phyloP scores from a whole-genome alignment of 1,140 invertebrate genomes.

The Hypsibius dujardini region DNA sequence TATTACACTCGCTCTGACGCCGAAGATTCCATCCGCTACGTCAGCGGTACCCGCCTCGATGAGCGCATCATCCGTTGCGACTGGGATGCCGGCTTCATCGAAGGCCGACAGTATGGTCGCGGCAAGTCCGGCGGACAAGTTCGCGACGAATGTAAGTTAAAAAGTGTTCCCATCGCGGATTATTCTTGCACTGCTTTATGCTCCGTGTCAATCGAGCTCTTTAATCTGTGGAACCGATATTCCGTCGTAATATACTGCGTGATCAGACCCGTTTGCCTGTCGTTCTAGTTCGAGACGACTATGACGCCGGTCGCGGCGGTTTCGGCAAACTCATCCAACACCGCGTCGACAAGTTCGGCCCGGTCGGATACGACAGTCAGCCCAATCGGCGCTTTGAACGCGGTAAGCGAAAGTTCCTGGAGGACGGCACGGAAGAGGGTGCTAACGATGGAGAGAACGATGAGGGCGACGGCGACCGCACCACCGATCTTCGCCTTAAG shows the following conservation, averaged over 20 bases:
- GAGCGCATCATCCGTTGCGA: conserved; percentile 91
- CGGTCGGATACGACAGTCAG: neutral
- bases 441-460: neutral
- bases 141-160: conserved; percentile 93
- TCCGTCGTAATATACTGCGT: no score
- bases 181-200: no score
- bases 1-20: conserved; percentile 71
- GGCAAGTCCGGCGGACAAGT: conserved; percentile 98
- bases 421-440: neutral
- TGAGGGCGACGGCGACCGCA: neutral
- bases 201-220: no score
- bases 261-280: no score
- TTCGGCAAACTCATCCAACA: conserved; percentile 84
- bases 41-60: conserved; percentile 90
- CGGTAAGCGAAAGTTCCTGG: conserved; percentile 2
- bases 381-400: neutral
- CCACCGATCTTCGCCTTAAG: conserved; percentile 4
- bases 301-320: conserved; percentile 82
- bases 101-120: conserved; percentile 91
- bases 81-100: conserved; percentile 97
- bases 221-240: no score
- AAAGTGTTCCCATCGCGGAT: no score
- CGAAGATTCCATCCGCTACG: conserved; percentile 81
- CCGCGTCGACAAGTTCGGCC: conserved; percentile 20
- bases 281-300: conserved; percentile 90